Evolutionary conservation across 2,797 vertebrate species (phyloP).

Genomic region (Sebastes trivittatus): DNA sequence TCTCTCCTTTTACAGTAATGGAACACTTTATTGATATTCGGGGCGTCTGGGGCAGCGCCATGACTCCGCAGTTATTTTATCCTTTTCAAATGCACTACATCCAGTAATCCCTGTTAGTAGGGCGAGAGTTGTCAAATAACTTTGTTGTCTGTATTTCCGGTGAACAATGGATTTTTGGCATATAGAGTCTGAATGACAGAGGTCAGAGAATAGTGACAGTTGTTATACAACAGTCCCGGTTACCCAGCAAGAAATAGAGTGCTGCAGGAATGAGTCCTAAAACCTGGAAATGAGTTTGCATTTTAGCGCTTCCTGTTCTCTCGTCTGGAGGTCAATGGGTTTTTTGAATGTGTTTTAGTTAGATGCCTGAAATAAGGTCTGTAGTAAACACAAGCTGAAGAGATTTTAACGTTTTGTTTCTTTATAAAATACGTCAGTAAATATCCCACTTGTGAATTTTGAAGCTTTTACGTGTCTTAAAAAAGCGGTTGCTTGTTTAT

Average conservation of each 20-base stretch:
- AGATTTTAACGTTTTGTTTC: no score
- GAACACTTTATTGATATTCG: conserved; percentile 80
- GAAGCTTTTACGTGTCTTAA: no score
- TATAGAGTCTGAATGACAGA: not conserved
- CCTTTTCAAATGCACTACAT: conserved; percentile 57
- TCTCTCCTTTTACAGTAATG: conserved; percentile 76
- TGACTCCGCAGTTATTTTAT: conserved; percentile 80
- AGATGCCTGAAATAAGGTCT: no score
- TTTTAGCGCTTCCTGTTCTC: no score
- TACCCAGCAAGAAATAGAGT: not conserved
- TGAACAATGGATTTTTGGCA: not conserved
- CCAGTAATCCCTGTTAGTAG: conserved; percentile 52
- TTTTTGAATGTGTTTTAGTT: no score
- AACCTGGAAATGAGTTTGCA: no score
- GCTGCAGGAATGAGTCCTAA: no score
- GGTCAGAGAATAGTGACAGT: not conserved
- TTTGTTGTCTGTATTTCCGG: not conserved
- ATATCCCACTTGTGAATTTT: no score
- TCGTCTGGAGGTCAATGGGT: no score
- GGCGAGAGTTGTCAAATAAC: conserved; percentile 22
- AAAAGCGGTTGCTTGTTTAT: no score
- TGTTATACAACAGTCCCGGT: not conserved
- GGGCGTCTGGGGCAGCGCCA: conserved; percentile 61
- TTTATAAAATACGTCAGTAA: no score
- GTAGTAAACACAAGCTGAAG: no score